Percentiles rank a stretch among this genome's conserved stretches.
phyloP scores from a whole-genome alignment of 2,888 invertebrate genomes.

The Dendrolimus houi region DNA sequence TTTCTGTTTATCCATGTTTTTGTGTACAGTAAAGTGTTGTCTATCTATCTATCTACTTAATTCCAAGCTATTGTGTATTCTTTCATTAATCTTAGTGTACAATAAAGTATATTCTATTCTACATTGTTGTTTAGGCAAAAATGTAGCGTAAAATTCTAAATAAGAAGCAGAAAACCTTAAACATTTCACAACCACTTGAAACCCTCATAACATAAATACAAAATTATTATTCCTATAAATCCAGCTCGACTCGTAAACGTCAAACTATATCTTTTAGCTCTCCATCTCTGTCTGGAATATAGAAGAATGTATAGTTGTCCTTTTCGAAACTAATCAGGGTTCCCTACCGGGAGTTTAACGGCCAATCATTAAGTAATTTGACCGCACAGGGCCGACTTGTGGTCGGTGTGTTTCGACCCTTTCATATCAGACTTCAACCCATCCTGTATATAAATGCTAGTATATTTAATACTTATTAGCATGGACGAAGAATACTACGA shows the following conservation, averaged over 20 bases:
- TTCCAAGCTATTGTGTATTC: too few relatives aligned
- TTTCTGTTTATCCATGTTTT: too few relatives aligned
- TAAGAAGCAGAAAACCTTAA: not conserved
- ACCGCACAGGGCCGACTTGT: conserved; percentile 21
- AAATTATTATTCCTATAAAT: not conserved
- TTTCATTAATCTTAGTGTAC: too few relatives aligned
- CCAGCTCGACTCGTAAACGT: not conserved
- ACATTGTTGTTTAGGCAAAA: too few relatives aligned
- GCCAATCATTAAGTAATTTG: conserved; percentile 36
- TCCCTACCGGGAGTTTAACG: conserved; percentile 22
- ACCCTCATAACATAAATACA: not conserved
- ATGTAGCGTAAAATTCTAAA: not conserved
- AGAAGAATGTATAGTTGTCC: conserved; percentile 4
- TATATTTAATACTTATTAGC: not conserved
- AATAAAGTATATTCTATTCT: too few relatives aligned
- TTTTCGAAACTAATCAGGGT: conserved; percentile 20
- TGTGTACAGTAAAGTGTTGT: too few relatives aligned
- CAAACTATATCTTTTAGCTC: not conserved
- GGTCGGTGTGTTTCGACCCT: conserved; percentile 10
- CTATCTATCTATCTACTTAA: too few relatives aligned
- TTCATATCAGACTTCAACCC: conserved; percentile 11
- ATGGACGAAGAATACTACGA: too few relatives aligned
- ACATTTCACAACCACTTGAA: conserved; percentile 1
- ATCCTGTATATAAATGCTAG: not conserved
- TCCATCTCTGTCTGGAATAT: not conserved